Conservation (phyloP, 2,888 invertebrate genomes). For the Tanypteryx hageni region DNA sequence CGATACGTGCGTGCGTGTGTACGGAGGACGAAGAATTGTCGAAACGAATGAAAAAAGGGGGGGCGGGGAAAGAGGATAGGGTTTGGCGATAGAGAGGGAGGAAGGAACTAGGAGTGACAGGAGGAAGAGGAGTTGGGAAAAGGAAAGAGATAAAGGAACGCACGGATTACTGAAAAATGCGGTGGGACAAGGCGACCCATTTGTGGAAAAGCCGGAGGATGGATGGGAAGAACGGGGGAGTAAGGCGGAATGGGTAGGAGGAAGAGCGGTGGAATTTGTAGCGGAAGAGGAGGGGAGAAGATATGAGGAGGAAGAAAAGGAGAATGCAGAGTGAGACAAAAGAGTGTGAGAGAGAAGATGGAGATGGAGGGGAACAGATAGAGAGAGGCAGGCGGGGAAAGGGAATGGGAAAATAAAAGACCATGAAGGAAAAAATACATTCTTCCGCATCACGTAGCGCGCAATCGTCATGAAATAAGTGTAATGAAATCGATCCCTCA, state of each 20-base stretch:
- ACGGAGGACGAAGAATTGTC: neutral
- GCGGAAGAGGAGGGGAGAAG: neutral
- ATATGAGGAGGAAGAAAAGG: neutral
- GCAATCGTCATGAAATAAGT: neutral
- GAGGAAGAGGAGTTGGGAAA: neutral
- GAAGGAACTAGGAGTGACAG: neutral
- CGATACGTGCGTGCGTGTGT: neutral
- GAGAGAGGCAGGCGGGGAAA: too few relatives aligned
- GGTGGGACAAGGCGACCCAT: constrained; percentile 31
- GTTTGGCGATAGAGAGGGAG: neutral
- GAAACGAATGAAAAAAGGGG: neutral
- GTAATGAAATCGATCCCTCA: neutral
- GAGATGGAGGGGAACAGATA: neutral
- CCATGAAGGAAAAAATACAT: neutral
- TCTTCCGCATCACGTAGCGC: neutral
- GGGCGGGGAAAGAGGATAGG: neutral
- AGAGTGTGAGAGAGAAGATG: neutral
- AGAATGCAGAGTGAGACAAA: neutral
- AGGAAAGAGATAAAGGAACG: constrained; percentile 34
- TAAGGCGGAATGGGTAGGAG: neutral
- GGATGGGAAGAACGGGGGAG: too few relatives aligned
- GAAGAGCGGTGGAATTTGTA: neutral
- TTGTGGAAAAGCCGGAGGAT: neutral
- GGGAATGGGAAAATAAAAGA: constrained; percentile 17
- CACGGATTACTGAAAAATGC: constrained; percentile 45